Conservation (phyloP, 2,113 vertebrate species). For the Turdus rufiventris region DNA sequence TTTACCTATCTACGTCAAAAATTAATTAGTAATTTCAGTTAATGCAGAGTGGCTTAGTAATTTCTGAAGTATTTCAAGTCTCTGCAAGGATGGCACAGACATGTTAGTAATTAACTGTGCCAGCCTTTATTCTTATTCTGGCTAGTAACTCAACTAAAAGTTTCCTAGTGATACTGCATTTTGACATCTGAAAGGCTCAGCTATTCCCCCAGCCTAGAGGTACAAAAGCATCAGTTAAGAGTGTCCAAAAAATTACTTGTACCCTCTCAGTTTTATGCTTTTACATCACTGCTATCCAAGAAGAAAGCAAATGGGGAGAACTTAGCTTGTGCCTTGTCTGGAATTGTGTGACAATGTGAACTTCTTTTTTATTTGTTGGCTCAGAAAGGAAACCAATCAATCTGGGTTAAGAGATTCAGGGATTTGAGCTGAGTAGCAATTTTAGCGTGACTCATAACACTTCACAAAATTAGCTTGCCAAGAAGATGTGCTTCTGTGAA, state of each 20-base stretch:
- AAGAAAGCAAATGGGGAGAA: not conserved
- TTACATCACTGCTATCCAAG: not conserved
- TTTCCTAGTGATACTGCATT: not conserved
- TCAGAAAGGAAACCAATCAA: not conserved
- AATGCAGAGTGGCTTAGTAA: not conserved
- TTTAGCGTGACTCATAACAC: conserved; percentile 12
- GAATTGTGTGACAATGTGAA: not conserved
- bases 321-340: not conserved
- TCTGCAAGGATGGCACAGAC: conserved; percentile 20
- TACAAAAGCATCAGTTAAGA: not conserved
- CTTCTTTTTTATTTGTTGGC: not conserved
- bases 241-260: not conserved
- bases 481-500: not conserved
- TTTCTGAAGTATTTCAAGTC: not conserved
- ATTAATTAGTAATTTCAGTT: conserved; percentile 47
- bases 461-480: conserved; percentile 6
- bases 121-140: not conserved
- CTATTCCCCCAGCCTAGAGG: not conserved
- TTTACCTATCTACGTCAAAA: not conserved
- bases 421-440: conserved; percentile 4
- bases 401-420: not conserved
- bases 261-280: not conserved
- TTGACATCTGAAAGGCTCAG: not conserved
- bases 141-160: not conserved
- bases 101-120: conserved; percentile 16